A percentile compares a stretch with the other conserved stretches of the same genome.
These are phyloP conservation scores for Epinotia demarniana DNA, from an alignment of 2,888 invertebrate species.

Conservation along the genomic window DNA sequence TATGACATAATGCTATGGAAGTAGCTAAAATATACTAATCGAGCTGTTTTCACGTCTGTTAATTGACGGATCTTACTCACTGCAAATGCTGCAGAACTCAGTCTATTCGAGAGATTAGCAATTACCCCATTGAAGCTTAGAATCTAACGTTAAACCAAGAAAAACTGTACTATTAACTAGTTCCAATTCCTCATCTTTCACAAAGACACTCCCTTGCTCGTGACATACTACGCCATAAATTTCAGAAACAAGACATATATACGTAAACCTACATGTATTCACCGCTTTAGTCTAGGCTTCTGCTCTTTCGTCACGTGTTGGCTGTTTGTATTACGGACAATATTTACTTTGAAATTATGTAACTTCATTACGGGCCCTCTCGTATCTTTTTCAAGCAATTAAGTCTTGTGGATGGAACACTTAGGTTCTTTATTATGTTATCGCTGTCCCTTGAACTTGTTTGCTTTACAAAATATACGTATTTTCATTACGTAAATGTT, in stretches of 20 bases:
- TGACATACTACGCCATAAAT: background rate
- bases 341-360: constrained; percentile 34
- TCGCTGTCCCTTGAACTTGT: constrained; percentile 43
- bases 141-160: no score
- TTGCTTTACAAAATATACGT: constrained; percentile 24
- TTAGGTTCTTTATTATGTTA: constrained; percentile 22
- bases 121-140: no score
- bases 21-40: no score
- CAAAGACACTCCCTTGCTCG: no score
- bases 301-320: constrained; percentile 31
- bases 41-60: no score
- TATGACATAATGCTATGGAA: no score
- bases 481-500: constrained; percentile 41
- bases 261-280: background rate
- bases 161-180: no score
- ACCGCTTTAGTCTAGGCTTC: background rate
- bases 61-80: no score
- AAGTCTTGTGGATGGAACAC: constrained; percentile 13
- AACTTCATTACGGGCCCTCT: constrained; percentile 11
- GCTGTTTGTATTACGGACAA: constrained; percentile 34
- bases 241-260: background rate
- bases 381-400: constrained; percentile 28
- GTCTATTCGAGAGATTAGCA: no score
- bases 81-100: no score
- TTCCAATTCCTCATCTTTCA: no score